Conservation (phyloP, 2,113 vertebrate genomes). For the Erinaceus europaeus region DNA sequence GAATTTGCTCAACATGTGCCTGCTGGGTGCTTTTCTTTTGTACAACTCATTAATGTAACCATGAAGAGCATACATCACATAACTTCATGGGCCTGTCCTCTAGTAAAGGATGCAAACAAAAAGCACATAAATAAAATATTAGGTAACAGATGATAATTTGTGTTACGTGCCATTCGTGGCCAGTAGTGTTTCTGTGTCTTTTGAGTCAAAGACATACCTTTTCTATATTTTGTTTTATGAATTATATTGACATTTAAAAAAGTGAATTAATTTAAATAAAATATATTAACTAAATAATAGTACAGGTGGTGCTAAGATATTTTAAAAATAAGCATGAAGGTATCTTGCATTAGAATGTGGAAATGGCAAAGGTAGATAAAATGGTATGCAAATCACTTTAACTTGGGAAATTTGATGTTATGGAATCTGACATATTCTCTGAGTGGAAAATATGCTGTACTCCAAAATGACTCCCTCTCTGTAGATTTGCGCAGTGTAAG, state of each 20-base stretch:
- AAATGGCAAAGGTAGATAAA: background rate
- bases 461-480: background rate
- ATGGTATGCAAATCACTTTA: background rate
- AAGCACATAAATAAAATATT: background rate
- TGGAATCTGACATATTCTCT: background rate
- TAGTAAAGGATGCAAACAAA: background rate
- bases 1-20: background rate
- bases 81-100: background rate
- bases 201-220: background rate
- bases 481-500: background rate
- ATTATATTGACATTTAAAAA: constrained; percentile 37
- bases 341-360: background rate
- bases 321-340: background rate
- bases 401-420: background rate
- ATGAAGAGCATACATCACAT: background rate
- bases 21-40: background rate
- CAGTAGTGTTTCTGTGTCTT: background rate
- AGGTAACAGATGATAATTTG: background rate
- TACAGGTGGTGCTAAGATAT: background rate
- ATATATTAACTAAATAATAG: constrained; percentile 20
- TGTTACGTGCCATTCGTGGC: background rate
- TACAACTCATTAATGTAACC: fast-evolving
- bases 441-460: background rate
- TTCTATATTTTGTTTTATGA: constrained; percentile 27
- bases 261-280: constrained; percentile 42